Evolutionary conservation across 2,113 vertebrate genomes (phyloP), one percentile per base, ranked within the genome.

Genomic region (Plotosus lineatus): DNA sequence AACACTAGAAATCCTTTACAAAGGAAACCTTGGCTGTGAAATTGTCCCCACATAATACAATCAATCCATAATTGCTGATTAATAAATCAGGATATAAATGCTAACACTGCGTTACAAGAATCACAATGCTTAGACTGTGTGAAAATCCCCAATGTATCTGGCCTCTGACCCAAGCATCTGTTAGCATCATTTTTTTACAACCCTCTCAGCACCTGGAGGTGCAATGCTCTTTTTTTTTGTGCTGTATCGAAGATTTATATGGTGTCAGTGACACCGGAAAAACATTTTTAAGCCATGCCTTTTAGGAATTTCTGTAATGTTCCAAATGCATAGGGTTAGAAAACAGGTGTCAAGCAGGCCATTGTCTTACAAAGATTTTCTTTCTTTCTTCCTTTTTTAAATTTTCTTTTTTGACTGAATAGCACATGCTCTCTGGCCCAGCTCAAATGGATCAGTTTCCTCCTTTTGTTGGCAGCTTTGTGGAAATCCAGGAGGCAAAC

Each of bases 161-260:
- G 65, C 75, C 82, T 50, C 71, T 73, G 74, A 81, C 78, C 69
- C 40, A 74, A 73, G 71, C 85, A 86, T 81, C 75, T 86, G 82
- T 38, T 72, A 66, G 38, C 58, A 55, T 74, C 31, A 69, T 80
- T 81, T 75, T 69, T 77, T 75, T 56, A 31, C 23, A 72, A 51
- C 48, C 12, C 69, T 66, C 79, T 61, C 72, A 80, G 10, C 56
- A 66, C 79, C 48, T 66, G 65, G 76, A 60, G 55, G 55, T 79
- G 65, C 58, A 72, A 66, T 65, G 56, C 40, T 46, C 7, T 46
- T 46, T 46, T 46, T 40, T 66, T 53, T 75, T 79, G 78, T 78
- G 63, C 77, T 82, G 76, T 73, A 68, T 81, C 51, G 74, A 77
- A 83, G 76, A 85, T 82, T 85, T 77, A 84, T 80, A 44, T 42